phyloP scores from a whole-genome alignment of 2,888 invertebrate species.

The Luperina nickerlii region DNA sequence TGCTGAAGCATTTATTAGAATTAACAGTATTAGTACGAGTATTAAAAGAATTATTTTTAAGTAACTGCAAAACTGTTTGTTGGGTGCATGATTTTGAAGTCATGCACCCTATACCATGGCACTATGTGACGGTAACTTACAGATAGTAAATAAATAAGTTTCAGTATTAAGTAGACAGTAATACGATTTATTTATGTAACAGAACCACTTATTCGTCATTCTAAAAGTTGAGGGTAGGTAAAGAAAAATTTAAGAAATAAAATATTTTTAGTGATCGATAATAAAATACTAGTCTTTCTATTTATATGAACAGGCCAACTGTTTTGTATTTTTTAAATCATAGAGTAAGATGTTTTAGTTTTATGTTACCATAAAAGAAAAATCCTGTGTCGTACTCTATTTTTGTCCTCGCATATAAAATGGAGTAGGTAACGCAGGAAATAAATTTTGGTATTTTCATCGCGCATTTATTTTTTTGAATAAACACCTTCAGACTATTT shows the following conservation, averaged over 20 bases:
- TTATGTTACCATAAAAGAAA: constrained; percentile 55
- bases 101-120: not conserved
- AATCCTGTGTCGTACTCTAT: constrained; percentile 19
- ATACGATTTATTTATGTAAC: not conserved
- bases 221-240: constrained; percentile 5
- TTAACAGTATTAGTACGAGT: constrained; percentile 64
- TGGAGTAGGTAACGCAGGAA: no score
- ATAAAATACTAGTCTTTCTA: constrained; percentile 64
- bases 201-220: not conserved
- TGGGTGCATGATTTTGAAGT: not conserved
- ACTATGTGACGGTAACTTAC: not conserved
- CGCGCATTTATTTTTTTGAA: constrained; percentile 36
- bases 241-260: constrained; percentile 9
- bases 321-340: constrained; percentile 38
- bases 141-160: not conserved
- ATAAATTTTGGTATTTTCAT: constrained; percentile 37
- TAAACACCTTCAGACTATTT: constrained; percentile 42
- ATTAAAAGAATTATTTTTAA: constrained; percentile 36
- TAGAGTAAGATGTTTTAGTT: constrained; percentile 56
- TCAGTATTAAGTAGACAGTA: not conserved
- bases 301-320: constrained; percentile 52
- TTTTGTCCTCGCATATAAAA: not conserved
- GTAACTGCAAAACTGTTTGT: constrained; percentile 7
- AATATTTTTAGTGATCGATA: constrained; percentile 36
- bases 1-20: constrained; percentile 64